Evolutionary conservation across 2,797 vertebrate genomes (phyloP), one percentile per base, ranked within the genome.

Genomic region (Nasua narica): DNA sequence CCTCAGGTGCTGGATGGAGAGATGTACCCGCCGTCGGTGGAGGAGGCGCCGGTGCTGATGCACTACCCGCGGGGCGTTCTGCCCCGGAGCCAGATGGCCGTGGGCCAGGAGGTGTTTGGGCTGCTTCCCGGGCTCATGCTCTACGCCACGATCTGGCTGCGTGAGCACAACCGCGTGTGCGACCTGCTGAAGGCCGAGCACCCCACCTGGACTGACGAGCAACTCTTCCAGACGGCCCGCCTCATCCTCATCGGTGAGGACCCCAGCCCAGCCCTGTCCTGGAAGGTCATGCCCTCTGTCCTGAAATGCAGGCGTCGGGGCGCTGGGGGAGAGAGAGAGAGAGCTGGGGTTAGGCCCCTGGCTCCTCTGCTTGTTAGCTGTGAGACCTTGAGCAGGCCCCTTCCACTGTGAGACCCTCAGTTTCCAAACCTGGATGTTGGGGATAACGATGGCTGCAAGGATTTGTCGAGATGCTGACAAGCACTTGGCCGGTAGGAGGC

Each of bases 151-250:
- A 13, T 99, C 95, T 99, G 99, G 99, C 98, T 99, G 76, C 99
- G 99, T 0, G 99, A 99, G 97, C 99, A 99, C 97, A 99, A 99
- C 98, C 99, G 99, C 0, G 98, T 99, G 92, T 99, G 99, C 7
- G 99, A 99, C 97, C n/a, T 99, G 86, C 98, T 99, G 94, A 99
- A 99, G 92, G 82, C 48, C 16, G 99, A 99, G 3, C 99, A 99
- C 91, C 99, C 99, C 2, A 99, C 98, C 91, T 99, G 99, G 99
- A 98, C 95, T 0, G 99, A 99, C 0, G 99, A 99, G 98, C 99
- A 99, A 98, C 99, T 99, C 70, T 99, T 99, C 98, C 99, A 99
- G 98, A 99, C 99, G 0, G 29, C 99, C 5, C 99, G 99, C 65
- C 99, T 99, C 97, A 99, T 99, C 97, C 99, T 99, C 84, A 99